Conservation (phyloP, 1,140 invertebrate species). For the Drosophila serrata region DNA sequence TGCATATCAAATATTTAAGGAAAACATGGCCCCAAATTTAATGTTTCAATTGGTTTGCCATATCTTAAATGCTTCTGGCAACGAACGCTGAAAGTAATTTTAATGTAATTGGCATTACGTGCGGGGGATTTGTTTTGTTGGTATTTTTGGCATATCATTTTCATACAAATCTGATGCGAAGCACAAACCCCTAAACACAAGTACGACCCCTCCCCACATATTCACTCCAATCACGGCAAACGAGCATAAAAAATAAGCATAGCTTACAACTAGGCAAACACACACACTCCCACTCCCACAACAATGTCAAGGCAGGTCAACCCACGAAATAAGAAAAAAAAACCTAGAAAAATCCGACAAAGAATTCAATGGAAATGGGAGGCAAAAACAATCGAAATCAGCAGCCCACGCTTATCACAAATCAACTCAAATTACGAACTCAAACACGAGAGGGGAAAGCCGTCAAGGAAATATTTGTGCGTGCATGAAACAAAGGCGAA, state of each 20-base stretch:
- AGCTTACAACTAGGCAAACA: slow-evolving; percentile 43
- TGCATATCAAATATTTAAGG: slow-evolving; percentile 8
- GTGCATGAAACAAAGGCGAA: slow-evolving; percentile 63
- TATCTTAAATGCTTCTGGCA: slow-evolving; percentile 42
- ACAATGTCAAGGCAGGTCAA: slow-evolving; percentile 53
- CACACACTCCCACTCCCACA: not conserved
- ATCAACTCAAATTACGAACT: slow-evolving; percentile 76
- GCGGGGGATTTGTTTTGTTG: slow-evolving; percentile 42
- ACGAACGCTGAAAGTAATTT: slow-evolving; percentile 72
- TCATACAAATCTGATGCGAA: slow-evolving; percentile 65
- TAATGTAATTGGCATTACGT: slow-evolving; percentile 77
- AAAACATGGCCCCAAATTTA: slow-evolving; percentile 14
- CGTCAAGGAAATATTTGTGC: slow-evolving; percentile 59
- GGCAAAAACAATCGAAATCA: slow-evolving; percentile 65
- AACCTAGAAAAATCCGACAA: slow-evolving; percentile 21
- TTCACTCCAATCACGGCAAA: slow-evolving; percentile 41
- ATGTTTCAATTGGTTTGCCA: slow-evolving; percentile 38
- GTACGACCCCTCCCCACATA: not conserved
- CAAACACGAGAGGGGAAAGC: slow-evolving; percentile 35
- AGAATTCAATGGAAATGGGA: slow-evolving; percentile 1
- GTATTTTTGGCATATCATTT: slow-evolving; percentile 66
- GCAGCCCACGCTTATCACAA: slow-evolving; percentile 63
- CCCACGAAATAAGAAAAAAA: not conserved
- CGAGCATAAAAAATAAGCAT: slow-evolving; percentile 57
- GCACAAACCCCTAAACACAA: slow-evolving; percentile 46